phyloP scores from a whole-genome alignment of 2,113 vertebrate genomes.

The Seriola rivoliana region DNA sequence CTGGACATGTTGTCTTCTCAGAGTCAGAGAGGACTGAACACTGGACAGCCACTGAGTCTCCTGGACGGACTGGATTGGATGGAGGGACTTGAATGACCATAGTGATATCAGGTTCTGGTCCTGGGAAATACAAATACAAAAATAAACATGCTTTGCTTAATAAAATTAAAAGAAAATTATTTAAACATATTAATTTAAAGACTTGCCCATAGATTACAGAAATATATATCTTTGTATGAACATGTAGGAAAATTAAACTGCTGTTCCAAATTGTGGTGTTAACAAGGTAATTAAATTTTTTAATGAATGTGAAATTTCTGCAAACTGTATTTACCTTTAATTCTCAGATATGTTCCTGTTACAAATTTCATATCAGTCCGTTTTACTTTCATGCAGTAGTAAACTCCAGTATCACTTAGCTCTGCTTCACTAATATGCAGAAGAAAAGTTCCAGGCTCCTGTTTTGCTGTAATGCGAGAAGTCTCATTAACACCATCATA shows the following conservation, averaged over 20 bases:
- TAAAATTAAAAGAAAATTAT: too few relatives aligned
- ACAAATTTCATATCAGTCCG: neutral
- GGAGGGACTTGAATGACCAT: neutral
- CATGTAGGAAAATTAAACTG: neutral
- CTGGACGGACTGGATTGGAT: conserved; percentile 35
- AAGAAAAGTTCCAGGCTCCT: conserved; percentile 44
- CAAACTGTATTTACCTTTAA: conserved; percentile 51
- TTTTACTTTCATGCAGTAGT: conserved; percentile 44
- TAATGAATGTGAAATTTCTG: too few relatives aligned
- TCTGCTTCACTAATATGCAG: conserved; percentile 35
- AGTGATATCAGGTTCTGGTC: neutral
- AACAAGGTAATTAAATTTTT: too few relatives aligned
- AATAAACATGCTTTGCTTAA: neutral
- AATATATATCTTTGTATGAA: too few relatives aligned
- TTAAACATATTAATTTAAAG: too few relatives aligned
- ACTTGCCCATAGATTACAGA: too few relatives aligned
- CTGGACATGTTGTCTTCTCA: conserved; percentile 29
- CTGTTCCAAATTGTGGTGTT: too few relatives aligned
- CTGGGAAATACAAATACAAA: neutral
- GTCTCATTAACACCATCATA: fast-evolving
- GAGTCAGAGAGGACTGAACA: conserved; percentile 51
- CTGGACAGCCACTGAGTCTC: conserved; percentile 48
- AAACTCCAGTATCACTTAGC: conserved; percentile 52
- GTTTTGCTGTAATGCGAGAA: conserved; percentile 32
- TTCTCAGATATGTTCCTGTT: conserved; percentile 25